A percentile compares a stretch with the other conserved stretches of the same genome.
phyloP scores from a whole-genome alignment of 2,797 vertebrate genomes.

The Pantherophis vulpinus region DNA sequence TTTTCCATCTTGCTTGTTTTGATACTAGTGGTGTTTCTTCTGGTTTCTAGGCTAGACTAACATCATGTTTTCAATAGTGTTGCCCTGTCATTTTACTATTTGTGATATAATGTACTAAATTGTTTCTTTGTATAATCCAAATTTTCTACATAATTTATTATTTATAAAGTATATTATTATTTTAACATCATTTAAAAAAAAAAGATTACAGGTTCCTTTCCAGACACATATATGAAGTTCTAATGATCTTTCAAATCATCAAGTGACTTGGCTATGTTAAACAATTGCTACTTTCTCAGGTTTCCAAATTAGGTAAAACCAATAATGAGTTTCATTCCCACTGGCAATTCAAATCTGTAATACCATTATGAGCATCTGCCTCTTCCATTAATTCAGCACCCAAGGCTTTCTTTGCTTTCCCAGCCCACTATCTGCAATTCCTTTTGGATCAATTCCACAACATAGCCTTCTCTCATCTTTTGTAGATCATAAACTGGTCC shows the following conservation, averaged over 20 bases:
- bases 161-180: background rate
- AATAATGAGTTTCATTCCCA: slow-evolving; percentile 3
- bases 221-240: background rate
- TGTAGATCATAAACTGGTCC: background rate
- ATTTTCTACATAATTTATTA: background rate
- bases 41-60: background rate
- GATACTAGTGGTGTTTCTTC: background rate
- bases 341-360: slow-evolving; percentile 16
- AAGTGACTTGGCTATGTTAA: background rate
- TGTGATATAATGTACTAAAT: background rate
- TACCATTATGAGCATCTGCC: slow-evolving; percentile 6
- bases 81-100: background rate
- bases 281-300: background rate
- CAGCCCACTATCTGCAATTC: background rate
- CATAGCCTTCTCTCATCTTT: background rate
- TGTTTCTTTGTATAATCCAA: background rate
- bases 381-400: slow-evolving; percentile 25
- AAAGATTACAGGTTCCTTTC: background rate
- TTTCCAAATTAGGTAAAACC: slow-evolving; percentile 20
- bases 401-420: slow-evolving; percentile 20
- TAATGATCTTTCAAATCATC: background rate
- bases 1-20: background rate
- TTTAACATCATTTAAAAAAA: background rate
- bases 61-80: background rate
- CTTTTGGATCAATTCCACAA: background rate